Evolutionary conservation across 2,888 invertebrate genomes (phyloP).

Genomic region (Seira ritae): DNA sequence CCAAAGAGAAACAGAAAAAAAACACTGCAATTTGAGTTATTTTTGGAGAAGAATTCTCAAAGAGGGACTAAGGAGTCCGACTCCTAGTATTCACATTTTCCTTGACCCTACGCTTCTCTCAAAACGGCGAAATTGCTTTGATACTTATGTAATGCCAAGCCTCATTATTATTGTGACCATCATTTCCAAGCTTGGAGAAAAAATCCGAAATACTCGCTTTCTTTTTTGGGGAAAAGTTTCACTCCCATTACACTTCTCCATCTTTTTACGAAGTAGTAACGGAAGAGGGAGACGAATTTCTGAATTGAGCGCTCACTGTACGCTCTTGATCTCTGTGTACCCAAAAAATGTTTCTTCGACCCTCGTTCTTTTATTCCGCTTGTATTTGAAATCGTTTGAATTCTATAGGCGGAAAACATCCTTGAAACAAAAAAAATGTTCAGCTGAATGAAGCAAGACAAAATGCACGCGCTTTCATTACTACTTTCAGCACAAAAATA

Average conservation of each 20-base stretch:
- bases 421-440: conserved; percentile 10
- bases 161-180: conserved; percentile 41
- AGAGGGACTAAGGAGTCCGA: neutral
- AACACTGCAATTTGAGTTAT: neutral
- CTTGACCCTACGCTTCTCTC: neutral
- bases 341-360: neutral
- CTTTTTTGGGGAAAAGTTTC: neutral
- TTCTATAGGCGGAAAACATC: conserved; percentile 4
- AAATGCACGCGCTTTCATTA: neutral
- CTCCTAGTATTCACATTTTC: conserved; percentile 16
- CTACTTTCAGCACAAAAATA: neutral
- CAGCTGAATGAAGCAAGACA: neutral
- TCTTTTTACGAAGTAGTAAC: conserved; percentile 8
- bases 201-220: conserved; percentile 4
- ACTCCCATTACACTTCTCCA: conserved; percentile 20
- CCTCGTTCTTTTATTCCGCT: neutral
- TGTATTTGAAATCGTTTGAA: neutral
- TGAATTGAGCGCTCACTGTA: neutral
- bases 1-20: conserved; percentile 3
- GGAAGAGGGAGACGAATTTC: conserved; percentile 13
- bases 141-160: conserved; percentile 31
- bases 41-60: conserved; percentile 3
- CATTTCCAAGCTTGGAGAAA: neutral
- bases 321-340: conserved; percentile 1
- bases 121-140: conserved; percentile 26